Conservation (phyloP, 2,888 invertebrate genomes). For the Macrophya annulata region DNA sequence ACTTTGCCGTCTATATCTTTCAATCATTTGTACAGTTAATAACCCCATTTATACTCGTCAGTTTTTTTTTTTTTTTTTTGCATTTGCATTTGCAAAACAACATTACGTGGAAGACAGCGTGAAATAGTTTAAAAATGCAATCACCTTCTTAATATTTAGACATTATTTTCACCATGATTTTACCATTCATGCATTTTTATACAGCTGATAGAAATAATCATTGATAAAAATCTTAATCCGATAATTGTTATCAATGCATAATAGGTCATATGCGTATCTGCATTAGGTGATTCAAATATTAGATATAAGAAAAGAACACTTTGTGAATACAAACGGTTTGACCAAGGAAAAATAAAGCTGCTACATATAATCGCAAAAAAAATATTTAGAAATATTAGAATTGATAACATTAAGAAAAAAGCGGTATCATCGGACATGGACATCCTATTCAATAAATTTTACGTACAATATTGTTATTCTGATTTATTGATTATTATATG, state of each 20-base stretch:
- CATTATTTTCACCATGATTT: constrained; percentile 8
- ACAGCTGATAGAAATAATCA: neutral
- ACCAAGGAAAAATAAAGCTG: neutral
- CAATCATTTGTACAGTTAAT: constrained; percentile 37
- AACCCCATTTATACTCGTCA: constrained; percentile 33
- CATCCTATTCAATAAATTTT: neutral
- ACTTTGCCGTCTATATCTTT: constrained; percentile 12
- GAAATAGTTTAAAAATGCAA: neutral
- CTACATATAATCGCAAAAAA: neutral
- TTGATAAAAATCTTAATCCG: neutral
- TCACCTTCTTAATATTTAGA: neutral
- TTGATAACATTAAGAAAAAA: neutral
- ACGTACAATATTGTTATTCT: neutral
- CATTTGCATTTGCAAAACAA: neutral
- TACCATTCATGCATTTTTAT: constrained; percentile 17
- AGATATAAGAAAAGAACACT: neutral
- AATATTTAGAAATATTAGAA: neutral
- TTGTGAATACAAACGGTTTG: neutral
- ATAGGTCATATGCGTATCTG: neutral
- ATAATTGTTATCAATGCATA: neutral
- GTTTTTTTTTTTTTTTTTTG: neutral
- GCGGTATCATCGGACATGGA: neutral
- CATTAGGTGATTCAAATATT: neutral
- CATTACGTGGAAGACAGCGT: neutral
- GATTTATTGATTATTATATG: neutral